Percentiles rank a stretch among this genome's conserved stretches.
Conservation (phyloP, 1,140 invertebrate genomes). For the Cheumatopsyche charites region DNA sequence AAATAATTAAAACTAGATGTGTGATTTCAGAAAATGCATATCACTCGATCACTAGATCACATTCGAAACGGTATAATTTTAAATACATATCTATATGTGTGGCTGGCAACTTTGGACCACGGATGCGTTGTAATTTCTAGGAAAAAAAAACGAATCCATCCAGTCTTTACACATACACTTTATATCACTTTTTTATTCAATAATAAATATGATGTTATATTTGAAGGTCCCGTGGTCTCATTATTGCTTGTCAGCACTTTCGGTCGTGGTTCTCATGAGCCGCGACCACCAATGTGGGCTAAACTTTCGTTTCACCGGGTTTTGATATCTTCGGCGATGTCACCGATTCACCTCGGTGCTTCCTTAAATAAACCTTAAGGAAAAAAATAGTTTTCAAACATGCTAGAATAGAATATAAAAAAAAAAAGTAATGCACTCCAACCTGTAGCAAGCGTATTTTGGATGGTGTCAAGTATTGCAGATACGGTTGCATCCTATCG, state of each 20-base stretch:
- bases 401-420: background rate
- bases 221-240: conserved; percentile 16
- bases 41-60: conserved; percentile 8
- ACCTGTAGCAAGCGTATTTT: conserved; percentile 68
- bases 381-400: background rate
- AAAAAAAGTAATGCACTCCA: background rate
- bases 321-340: conserved; percentile 36
- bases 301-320: conserved; percentile 46
- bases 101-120: conserved; percentile 10
- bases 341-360: conserved; percentile 42
- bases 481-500: conserved; percentile 77
- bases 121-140: conserved; percentile 1
- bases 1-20: too few relatives aligned
- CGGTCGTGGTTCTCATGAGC: background rate
- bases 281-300: conserved; percentile 29
- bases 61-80: background rate
- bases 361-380: conserved; percentile 45
- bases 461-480: conserved; percentile 79
- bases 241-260: conserved; percentile 30
- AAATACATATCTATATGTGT: background rate
- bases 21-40: background rate
- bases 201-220: conserved; percentile 22
- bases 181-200: conserved; percentile 16
- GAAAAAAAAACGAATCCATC: background rate
- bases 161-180: conserved; percentile 17